Evolutionary conservation across 2,113 vertebrate genomes (phyloP).

Genomic region (Strix aluco): DNA sequence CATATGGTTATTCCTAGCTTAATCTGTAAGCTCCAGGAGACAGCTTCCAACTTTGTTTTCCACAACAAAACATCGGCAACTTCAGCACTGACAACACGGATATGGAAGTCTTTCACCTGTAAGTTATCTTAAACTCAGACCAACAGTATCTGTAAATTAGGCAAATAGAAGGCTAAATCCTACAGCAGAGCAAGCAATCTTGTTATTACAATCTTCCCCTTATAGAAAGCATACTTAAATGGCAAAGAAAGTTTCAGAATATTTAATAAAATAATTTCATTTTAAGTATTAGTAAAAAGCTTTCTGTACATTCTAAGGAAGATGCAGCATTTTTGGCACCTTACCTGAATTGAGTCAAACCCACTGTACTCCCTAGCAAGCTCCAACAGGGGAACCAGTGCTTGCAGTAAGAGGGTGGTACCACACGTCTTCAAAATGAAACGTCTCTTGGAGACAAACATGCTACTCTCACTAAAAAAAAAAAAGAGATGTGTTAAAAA

Average conservation of each 20-base stretch:
- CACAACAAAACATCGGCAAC: not conserved
- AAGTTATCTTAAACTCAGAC: not conserved
- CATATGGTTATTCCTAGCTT: not conserved
- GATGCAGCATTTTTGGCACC: not conserved
- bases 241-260: not conserved
- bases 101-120: not conserved
- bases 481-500: not conserved
- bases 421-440: slow-evolving; percentile 99
- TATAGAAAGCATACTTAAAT: not conserved
- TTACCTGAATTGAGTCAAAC: slow-evolving; percentile 96
- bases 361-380: slow-evolving; percentile 97
- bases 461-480: slow-evolving; percentile 97
- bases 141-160: not conserved
- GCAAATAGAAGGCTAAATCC: not conserved
- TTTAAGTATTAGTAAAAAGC: not conserved
- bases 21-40: not conserved
- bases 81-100: not conserved
- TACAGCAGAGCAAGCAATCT: not conserved
- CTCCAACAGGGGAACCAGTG: slow-evolving; percentile 99
- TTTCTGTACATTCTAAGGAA: not conserved
- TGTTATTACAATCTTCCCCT: not conserved
- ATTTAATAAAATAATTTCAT: not conserved
- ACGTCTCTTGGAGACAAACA: slow-evolving; percentile 99
- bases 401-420: slow-evolving; percentile 99
- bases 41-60: not conserved